These are phyloP conservation scores for Phthorimaea operculella DNA, from an alignment of 1,140 invertebrate genomes.

Conservation along the genomic window DNA sequence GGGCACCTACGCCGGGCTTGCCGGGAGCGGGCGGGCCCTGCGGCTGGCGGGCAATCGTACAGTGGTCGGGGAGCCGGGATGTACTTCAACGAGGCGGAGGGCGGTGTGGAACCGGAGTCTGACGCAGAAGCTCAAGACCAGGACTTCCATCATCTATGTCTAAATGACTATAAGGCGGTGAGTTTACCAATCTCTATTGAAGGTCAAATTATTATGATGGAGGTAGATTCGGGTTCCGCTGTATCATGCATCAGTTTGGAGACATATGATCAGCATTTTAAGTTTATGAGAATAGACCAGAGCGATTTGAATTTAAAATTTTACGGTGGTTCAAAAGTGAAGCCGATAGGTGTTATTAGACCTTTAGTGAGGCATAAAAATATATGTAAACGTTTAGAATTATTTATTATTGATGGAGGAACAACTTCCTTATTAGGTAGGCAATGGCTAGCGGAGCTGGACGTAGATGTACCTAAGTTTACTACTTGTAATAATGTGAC, in stretches of 20 bases:
- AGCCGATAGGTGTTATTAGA: background rate
- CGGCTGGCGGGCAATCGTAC: background rate
- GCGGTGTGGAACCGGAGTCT: background rate
- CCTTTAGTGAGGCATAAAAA: background rate
- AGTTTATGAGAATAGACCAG: too few relatives aligned
- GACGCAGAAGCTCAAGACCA: background rate
- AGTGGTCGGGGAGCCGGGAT: background rate
- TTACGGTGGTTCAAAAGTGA: background rate
- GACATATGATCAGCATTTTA: too few relatives aligned
- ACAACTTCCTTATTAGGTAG: constrained; percentile 6
- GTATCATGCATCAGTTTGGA: background rate
- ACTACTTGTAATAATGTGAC: background rate
- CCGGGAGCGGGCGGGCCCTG: too few relatives aligned
- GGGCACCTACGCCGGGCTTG: too few relatives aligned
- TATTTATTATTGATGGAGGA: constrained; percentile 3
- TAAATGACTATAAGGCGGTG: background rate
- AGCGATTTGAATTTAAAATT: background rate
- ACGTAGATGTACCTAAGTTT: constrained; percentile 1
- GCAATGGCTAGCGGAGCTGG: constrained; percentile 7
- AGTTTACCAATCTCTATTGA: background rate
- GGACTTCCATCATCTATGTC: background rate
- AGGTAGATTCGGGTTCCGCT: background rate
- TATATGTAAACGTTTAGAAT: background rate
- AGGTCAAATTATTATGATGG: background rate
- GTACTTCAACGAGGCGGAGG: background rate